These are phyloP conservation scores for Ammodytes dubius DNA, from an alignment of 2,113 vertebrate species.

Conservation along the genomic window DNA sequence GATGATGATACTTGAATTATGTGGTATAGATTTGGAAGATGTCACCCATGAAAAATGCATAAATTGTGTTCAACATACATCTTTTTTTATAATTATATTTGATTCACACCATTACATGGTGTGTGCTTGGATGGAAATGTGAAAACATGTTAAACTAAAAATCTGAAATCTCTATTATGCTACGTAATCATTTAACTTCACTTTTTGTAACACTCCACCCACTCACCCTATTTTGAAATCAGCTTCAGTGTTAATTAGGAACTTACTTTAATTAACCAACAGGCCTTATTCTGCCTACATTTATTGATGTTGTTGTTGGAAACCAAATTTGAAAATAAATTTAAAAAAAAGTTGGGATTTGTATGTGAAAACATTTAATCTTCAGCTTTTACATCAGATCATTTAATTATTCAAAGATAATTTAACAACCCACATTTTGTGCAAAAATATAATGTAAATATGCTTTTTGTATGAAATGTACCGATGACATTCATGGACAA, in stretches of 20 bases:
- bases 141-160: not conserved
- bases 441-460: not conserved
- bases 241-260: not conserved
- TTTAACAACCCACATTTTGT: not conserved
- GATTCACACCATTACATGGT: not conserved
- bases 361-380: conserved; percentile 48
- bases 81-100: not conserved
- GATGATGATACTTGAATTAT: too few relatives aligned
- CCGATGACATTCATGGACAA: too few relatives aligned
- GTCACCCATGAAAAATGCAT: not conserved
- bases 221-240: not conserved
- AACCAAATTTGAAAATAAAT: conserved; percentile 27
- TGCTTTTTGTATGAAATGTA: not conserved
- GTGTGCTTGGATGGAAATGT: not conserved
- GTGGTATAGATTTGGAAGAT: not conserved
- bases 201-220: not conserved
- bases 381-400: conserved; percentile 21
- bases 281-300: conserved; percentile 29
- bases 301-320: conserved; percentile 24
- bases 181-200: not conserved
- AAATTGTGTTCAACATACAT: not conserved
- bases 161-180: not conserved
- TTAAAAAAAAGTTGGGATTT: not conserved
- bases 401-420: conserved; percentile 36
- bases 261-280: not conserved